Evolutionary conservation across 2,888 invertebrate species (phyloP).

Genomic region (Heliconius ethilla): DNA sequence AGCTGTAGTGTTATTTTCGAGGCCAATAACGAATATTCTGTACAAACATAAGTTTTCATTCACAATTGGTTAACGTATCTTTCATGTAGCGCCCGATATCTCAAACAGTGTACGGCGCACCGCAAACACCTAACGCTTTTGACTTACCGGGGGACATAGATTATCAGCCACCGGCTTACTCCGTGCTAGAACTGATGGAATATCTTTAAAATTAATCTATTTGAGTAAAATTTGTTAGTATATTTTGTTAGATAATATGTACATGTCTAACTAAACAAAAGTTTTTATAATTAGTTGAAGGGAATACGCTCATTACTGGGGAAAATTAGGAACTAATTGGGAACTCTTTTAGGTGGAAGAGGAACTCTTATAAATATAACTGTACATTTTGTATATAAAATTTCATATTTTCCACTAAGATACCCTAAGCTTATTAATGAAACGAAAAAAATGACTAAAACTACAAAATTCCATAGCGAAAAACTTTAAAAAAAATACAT

Average conservation of each 20-base stretch:
- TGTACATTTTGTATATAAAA: not conserved
- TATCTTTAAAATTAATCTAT: not conserved
- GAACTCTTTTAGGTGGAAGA: not conserved
- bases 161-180: conserved; percentile 41
- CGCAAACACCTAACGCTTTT: conserved; percentile 64
- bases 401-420: too few species aligned
- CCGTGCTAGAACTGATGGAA: conserved; percentile 2
- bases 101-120: conserved; percentile 51
- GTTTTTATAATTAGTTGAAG: too few species aligned
- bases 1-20: conserved; percentile 36
- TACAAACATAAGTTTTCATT: conserved; percentile 43
- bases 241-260: not conserved
- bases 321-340: not conserved
- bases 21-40: conserved; percentile 41
- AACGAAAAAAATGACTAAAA: not conserved
- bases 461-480: not conserved
- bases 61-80: conserved; percentile 50
- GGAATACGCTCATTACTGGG: too few species aligned
- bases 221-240: not conserved
- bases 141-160: conserved; percentile 69
- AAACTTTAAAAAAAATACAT: not conserved
- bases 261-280: too few species aligned
- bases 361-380: not conserved
- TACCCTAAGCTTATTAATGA: too few species aligned
- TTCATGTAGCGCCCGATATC: conserved; percentile 54